These are phyloP conservation scores for silkworm (Bombyx mori) DNA, from an alignment of 1,140 invertebrate species.

Conservation along the genomic window ASM3026992v2 NC_085129.1:2455501-2456000, in stretches of 20 bases:
- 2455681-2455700: conserved; percentile 32
- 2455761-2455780: too few relatives aligned
- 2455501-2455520: too few relatives aligned
- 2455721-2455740: conserved; percentile 24
- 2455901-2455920: conserved; percentile 17
- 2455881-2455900: background rate
- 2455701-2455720: conserved; percentile 21
- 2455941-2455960: conserved; percentile 30
- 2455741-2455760: too few relatives aligned
- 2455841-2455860: too few relatives aligned
- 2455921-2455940: conserved; percentile 20
- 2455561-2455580: conserved; percentile 7
- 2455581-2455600: too few relatives aligned
- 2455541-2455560: background rate
- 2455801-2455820: too few relatives aligned
- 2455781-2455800: too few relatives aligned
- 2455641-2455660: conserved; percentile 56
- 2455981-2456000: conserved; percentile 79
- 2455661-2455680: conserved; percentile 38
- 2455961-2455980: conserved; percentile 65
- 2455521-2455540: too few relatives aligned
- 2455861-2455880: too few relatives aligned
- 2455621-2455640: conserved; percentile 34
- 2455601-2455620: conserved; percentile 36
- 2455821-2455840: too few relatives aligned